Conservation (phyloP, 2,113 vertebrate genomes). For the Salvator merianae region DNA sequence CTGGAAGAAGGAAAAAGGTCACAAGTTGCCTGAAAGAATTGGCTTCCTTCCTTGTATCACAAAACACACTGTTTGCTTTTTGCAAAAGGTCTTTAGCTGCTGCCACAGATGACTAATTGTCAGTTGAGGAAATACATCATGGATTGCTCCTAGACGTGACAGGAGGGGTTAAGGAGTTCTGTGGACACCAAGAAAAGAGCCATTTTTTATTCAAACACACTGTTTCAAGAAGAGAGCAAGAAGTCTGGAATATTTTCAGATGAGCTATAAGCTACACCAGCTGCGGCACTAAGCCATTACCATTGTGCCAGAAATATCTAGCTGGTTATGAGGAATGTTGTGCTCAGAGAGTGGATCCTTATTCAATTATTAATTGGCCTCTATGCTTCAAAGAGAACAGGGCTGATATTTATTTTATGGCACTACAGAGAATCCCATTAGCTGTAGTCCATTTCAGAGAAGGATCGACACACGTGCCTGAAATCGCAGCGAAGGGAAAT, state of each 20-base stretch:
- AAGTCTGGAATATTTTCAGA: accelerated
- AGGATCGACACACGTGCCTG: constrained; percentile 34
- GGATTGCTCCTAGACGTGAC: neutral
- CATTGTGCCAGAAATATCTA: neutral
- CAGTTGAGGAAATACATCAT: too few species aligned
- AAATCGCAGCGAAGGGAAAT: constrained; percentile 23
- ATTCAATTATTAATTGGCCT: constrained; percentile 64
- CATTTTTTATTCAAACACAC: neutral
- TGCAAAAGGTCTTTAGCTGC: neutral
- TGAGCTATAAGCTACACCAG: accelerated
- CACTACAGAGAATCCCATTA: constrained; percentile 32
- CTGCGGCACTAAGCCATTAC: neutral
- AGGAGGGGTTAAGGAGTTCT: neutral
- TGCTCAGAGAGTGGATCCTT: constrained; percentile 62
- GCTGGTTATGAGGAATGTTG: constrained; percentile 30
- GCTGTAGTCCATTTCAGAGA: neutral
- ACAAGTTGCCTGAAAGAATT: neutral
- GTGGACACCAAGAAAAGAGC: neutral
- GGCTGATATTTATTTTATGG: constrained; percentile 39
- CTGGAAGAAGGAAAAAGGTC: neutral
- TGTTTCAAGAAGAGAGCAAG: neutral
- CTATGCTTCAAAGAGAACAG: constrained; percentile 52
- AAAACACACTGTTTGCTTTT: neutral
- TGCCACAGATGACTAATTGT: neutral
- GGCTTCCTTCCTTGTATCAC: neutral